These are phyloP conservation scores for Melieria crassipennis DNA, from an alignment of 2,888 invertebrate species.

Conservation along the genomic window DNA sequence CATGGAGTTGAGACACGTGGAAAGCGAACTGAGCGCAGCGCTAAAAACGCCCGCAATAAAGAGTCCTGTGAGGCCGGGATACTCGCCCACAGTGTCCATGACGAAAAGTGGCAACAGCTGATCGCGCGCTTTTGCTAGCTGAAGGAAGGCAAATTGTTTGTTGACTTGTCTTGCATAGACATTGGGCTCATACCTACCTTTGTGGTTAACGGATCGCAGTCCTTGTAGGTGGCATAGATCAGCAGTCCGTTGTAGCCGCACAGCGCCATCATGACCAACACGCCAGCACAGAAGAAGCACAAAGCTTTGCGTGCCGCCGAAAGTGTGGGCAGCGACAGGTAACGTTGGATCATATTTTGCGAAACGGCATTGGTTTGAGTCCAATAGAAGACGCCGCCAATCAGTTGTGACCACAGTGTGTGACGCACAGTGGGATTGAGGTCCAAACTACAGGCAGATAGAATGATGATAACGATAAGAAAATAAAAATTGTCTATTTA, in stretches of 20 bases:
- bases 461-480: not conserved
- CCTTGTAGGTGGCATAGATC: slow-evolving; percentile 73
- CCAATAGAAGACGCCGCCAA: slow-evolving; percentile 84
- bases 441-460: slow-evolving; percentile 73
- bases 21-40: slow-evolving; percentile 84
- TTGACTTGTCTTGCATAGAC: slow-evolving; percentile 42
- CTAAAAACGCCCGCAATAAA: slow-evolving; percentile 92
- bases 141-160: slow-evolving; percentile 34
- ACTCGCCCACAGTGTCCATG: slow-evolving; percentile 80
- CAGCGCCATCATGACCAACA: slow-evolving; percentile 67
- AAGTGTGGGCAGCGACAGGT: slow-evolving; percentile 78
- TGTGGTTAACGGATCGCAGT: slow-evolving; percentile 74
- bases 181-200: slow-evolving; percentile 61
- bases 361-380: slow-evolving; percentile 82
- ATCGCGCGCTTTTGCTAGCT: slow-evolving; percentile 77
- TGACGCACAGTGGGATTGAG: slow-evolving; percentile 82
- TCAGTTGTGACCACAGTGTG: slow-evolving; percentile 80
- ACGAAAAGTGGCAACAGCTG: slow-evolving; percentile 86
- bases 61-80: slow-evolving; percentile 85
- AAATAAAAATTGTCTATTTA: not conserved
- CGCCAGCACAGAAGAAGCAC: slow-evolving; percentile 69
- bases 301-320: slow-evolving; percentile 70
- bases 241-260: slow-evolving; percentile 73
- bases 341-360: slow-evolving; percentile 89
- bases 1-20: slow-evolving; percentile 81